These are phyloP conservation scores for Petrocephalus sullivani DNA, from an alignment of 2,797 vertebrate species.

Conservation along the genomic window DNA sequence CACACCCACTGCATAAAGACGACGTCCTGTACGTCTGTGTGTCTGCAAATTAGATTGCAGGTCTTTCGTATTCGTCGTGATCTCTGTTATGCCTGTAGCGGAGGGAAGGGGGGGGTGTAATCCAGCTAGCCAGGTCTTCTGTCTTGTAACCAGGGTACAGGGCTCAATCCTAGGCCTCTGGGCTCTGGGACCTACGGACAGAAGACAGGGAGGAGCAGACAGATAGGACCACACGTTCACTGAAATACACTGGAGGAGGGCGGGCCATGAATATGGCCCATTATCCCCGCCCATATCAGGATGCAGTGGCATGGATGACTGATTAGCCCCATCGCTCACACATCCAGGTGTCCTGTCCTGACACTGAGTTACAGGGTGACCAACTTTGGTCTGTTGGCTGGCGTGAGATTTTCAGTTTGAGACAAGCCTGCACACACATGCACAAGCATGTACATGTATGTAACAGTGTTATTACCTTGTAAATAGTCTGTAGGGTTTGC, in stretches of 20 bases:
- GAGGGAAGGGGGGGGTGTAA: not conserved
- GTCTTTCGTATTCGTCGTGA: not conserved
- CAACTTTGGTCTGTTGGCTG: not conserved
- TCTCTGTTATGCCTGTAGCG: not conserved
- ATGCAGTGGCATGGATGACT: not conserved
- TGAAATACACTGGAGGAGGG: not conserved
- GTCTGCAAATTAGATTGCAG: not conserved
- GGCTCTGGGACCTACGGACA: not conserved
- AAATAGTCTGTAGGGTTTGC: not conserved
- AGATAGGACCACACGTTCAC: not conserved
- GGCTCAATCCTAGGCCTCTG: not conserved
- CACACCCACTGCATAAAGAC: not conserved
- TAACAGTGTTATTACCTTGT: not conserved
- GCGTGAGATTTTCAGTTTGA: not conserved
- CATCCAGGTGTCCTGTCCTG: not conserved
- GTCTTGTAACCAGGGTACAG: not conserved
- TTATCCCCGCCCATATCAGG: not conserved
- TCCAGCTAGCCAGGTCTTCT: not conserved
- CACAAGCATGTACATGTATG: not conserved
- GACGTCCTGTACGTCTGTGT: not conserved
- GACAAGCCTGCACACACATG: not conserved
- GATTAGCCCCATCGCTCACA: not conserved
- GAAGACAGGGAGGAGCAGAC: not conserved
- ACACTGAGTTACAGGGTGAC: not conserved
- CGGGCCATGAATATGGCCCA: not conserved